Evolutionary conservation across 2,888 invertebrate genomes (phyloP).

Genomic region (Argyresthia goedartella): DNA sequence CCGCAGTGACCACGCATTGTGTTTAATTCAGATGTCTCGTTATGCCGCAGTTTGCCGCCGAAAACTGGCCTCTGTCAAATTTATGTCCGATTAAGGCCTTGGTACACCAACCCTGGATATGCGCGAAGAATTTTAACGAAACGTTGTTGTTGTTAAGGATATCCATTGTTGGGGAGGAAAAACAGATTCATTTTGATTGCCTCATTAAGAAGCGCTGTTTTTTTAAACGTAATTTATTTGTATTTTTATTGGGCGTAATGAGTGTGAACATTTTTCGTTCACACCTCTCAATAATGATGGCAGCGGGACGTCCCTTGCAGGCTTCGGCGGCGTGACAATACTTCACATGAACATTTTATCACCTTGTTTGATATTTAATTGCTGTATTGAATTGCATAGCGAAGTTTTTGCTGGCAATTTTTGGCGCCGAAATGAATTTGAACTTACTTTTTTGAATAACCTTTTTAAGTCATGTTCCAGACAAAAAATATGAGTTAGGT

Average conservation of each 20-base stretch:
- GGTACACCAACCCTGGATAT: constrained; percentile 24
- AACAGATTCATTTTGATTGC: constrained; percentile 32
- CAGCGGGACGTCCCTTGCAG: too few relatives aligned
- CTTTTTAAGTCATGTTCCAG: too few relatives aligned
- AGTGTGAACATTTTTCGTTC: constrained; percentile 2
- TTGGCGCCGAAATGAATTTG: too few relatives aligned
- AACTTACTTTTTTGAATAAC: too few relatives aligned
- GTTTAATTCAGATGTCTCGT: constrained; percentile 50
- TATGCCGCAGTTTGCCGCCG: constrained; percentile 22
- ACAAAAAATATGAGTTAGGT: too few relatives aligned
- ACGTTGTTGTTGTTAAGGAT: constrained; percentile 43
- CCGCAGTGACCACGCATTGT: constrained; percentile 45
- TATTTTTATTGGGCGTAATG: constrained; percentile 15
- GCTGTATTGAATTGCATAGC: too few relatives aligned
- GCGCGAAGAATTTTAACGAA: constrained; percentile 49
- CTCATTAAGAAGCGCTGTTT: constrained; percentile 37
- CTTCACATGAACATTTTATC: too few relatives aligned
- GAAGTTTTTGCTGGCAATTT: too few relatives aligned
- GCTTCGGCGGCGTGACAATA: too few relatives aligned
- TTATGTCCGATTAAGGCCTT: constrained; percentile 49
- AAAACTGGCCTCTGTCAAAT: constrained; percentile 42
- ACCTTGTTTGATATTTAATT: too few relatives aligned
- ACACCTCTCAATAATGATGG: background rate
- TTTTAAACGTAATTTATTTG: constrained; percentile 53
- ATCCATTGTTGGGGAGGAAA: constrained; percentile 36